Evolutionary conservation across 2,888 invertebrate genomes (phyloP), one percentile per base, ranked within the genome.

Genomic region (Exocentrus adspersus): DNA sequence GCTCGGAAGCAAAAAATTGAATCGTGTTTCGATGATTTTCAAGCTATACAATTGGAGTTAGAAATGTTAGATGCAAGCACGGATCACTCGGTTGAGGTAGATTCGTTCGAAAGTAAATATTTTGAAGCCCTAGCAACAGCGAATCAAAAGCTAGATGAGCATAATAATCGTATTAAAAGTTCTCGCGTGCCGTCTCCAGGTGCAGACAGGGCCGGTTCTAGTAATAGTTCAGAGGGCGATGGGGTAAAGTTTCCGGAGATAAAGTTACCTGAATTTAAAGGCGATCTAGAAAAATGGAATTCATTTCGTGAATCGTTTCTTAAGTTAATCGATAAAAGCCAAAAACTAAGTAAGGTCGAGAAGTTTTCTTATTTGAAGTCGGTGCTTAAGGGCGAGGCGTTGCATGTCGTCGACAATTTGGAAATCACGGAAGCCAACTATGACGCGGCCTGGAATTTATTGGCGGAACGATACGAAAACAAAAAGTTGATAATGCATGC

Each of bases 401-500:
- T 24, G 17, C 12, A 58, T 20, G 21, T 46, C 12, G n/a, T 58
- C 7, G 32, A 58, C n/a, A 58, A 58, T 58, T 30, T 46, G 9
- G 30, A 21, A 12, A 19, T 46, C 12, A 30, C 58, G 5, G 58
- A 45, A 10, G 24, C 45, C 10, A 58, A 58, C 19, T 58, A 46
- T 21, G 46, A 24, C 9, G 28, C 28, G n/a, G 58, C 58, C n/a
- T 58, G 58, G 58, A 48, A 28, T 16, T 30, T 30, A 19, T n/a
- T 48, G 10, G 17, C 5, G n/a, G 17, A 41, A 2, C 24, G 45
- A 30, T 58, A 58, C 30, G 10, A 58, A 58, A 58, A 58, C 37
- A 48, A 58, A 58, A 43, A 45, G 30, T 10, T 58, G n/a, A 30
- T 58, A 14, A 21, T 24, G 2, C 45, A 58, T 58, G 28, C 58